Conservation (phyloP, 1,140 invertebrate species). For the Zaprionus capensis region DNA sequence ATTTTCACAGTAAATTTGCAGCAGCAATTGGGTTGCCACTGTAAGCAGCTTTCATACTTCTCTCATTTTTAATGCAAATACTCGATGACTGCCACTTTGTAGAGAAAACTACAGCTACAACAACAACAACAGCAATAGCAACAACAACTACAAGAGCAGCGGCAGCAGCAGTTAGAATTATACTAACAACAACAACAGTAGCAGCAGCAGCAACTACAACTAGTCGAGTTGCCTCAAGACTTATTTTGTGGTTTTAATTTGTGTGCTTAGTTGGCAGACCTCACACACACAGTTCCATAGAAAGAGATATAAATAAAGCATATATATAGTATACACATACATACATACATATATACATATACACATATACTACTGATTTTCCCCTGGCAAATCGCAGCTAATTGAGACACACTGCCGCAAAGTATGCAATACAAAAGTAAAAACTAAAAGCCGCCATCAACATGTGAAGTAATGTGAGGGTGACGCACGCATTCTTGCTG, state of each 20-base stretch:
- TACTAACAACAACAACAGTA: constrained; percentile 38
- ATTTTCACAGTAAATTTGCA: constrained; percentile 14
- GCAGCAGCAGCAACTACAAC: constrained; percentile 37
- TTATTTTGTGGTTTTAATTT: constrained; percentile 77
- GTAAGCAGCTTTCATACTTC: constrained; percentile 74
- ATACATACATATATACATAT: not conserved
- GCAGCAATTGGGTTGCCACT: constrained; percentile 43
- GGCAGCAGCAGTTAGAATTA: constrained; percentile 28
- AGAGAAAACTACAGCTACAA: constrained; percentile 59
- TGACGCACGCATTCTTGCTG: not conserved
- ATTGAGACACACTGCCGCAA: constrained; percentile 65
- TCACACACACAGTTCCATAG: not conserved
- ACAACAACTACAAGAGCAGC: not conserved
- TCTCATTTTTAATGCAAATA: constrained; percentile 81
- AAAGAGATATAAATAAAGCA: no score
- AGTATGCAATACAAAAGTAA: constrained; percentile 69
- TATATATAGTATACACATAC: not conserved
- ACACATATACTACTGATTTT: not conserved
- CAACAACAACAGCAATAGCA: constrained; percentile 31
- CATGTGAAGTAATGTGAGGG: not conserved
- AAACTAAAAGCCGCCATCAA: constrained; percentile 59
- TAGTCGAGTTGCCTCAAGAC: constrained; percentile 54
- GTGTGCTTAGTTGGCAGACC: constrained; percentile 31
- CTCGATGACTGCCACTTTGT: constrained; percentile 52
- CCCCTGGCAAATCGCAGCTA: constrained; percentile 35